Base-by-base conservation (phyloP, 2,888 invertebrate genomes). In the Drosophila pullipes region DNA sequence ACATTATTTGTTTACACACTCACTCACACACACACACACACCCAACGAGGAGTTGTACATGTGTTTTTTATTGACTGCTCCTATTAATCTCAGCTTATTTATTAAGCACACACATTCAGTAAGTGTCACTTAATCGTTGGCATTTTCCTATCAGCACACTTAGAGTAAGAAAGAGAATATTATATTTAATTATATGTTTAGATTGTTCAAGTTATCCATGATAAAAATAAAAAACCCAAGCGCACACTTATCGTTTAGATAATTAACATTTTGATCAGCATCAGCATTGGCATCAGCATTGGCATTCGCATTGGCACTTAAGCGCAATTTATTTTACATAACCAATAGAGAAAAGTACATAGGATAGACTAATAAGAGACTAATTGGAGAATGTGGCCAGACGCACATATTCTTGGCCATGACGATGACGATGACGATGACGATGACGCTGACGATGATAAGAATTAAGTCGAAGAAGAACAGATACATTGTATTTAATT, bases 1-100 rank as follows among this genome's bases (percentile, higher is more conserved):
- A 73, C 64, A 76, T 76, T 82, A 63, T 74, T 77, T 69, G 69
- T 81, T 81, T 61, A 57, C 59, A 52, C 39, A 41, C 65, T 70
- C 70, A 50, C 39, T 6, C 44, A 7, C 30, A 30, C 30, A 44
- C 41, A 41, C 41, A 41, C n/a, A n/a, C 22, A 22, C 22, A 58
- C 74, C 67, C 64, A 55, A 11, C 61, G 61, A 68, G 25, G 18
- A 54, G 33, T 35, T 22, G 9, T 64, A 41, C 47, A 69, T 64
- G 61, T 44, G 30, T 7, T 33, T 55, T 50, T 57, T 57, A 58
- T 59, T 59, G 25, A 31, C n/a, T 6, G 62, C 9, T 22, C 47
- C 59, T 16, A 71, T 76, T 69, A 64, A 76, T 75, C 75, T 72
- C 25, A 63, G 53, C 18, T 35, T 30, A 71, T 68, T 76, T 70